phyloP scores from a whole-genome alignment of 2,888 invertebrate species.

The Clanis bilineata region DNA sequence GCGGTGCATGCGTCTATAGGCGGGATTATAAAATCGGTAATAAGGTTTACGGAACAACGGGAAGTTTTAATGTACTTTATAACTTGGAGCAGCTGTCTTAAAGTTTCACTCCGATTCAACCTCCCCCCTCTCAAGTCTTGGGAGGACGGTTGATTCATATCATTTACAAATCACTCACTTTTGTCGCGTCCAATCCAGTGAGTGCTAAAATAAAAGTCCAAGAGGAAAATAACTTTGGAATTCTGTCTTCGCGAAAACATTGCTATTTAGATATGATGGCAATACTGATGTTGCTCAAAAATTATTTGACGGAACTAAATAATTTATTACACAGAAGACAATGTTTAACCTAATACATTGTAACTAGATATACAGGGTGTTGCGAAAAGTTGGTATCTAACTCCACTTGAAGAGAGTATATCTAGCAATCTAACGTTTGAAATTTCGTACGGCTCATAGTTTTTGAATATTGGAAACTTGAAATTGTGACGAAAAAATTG shows the following conservation, averaged over 20 bases:
- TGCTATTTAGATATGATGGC: background rate
- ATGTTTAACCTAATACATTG: too few species aligned
- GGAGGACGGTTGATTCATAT: constrained; percentile 49
- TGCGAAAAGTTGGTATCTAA: too few species aligned
- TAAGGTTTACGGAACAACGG: constrained; percentile 7
- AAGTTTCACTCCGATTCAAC: constrained; percentile 14
- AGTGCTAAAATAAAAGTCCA: background rate
- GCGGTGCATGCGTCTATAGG: background rate
- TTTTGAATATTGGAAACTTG: too few species aligned
- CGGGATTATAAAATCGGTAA: constrained; percentile 10
- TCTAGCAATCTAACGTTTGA: too few species aligned
- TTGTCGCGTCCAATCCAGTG: background rate
- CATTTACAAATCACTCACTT: constrained; percentile 48
- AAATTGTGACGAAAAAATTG: too few species aligned
- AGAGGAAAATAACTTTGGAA: background rate
- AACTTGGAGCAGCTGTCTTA: constrained; percentile 17
- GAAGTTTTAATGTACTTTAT: constrained; percentile 14
- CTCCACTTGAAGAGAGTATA: too few species aligned
- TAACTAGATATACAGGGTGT: too few species aligned
- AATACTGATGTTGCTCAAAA: background rate
- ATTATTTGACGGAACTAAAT: background rate
- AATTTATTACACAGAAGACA: too few species aligned
- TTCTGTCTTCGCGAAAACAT: background rate
- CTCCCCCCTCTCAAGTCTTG: constrained; percentile 26
- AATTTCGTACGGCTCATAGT: too few species aligned